These are phyloP conservation scores for Aphaenogaster floridana DNA, from an alignment of 1,140 invertebrate species.

Conservation along the genomic window DNA sequence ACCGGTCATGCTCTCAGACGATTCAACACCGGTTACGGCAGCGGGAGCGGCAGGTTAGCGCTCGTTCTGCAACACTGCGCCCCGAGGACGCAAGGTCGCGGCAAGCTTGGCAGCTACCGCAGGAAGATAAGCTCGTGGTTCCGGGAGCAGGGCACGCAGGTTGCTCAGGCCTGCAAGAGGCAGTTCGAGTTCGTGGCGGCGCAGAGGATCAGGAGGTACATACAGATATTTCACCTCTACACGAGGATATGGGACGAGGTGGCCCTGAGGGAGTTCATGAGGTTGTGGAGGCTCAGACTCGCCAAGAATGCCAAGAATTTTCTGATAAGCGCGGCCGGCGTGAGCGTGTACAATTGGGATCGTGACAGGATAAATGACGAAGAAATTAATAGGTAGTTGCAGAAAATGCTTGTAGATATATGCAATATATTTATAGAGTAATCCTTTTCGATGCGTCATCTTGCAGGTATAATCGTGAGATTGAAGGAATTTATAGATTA, in stretches of 20 bases:
- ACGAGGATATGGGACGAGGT: slow-evolving; percentile 89
- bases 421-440: neutral
- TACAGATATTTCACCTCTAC: slow-evolving; percentile 89
- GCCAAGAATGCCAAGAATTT: slow-evolving; percentile 83
- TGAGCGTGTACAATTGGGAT: slow-evolving; percentile 88
- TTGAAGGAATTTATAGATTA: slow-evolving; percentile 86
- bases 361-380: slow-evolving; percentile 86
- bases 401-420: neutral
- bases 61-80: slow-evolving; percentile 42
- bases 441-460: neutral
- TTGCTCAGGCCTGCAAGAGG: slow-evolving; percentile 86
- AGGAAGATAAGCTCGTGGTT: slow-evolving; percentile 76
- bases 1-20: slow-evolving; percentile 39
- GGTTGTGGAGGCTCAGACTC: slow-evolving; percentile 85
- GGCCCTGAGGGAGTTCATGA: slow-evolving; percentile 87
- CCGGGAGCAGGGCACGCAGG: slow-evolving; percentile 76
- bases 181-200: slow-evolving; percentile 90
- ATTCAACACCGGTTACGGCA: slow-evolving; percentile 33
- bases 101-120: slow-evolving; percentile 60
- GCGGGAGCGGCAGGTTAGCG: slow-evolving; percentile 42
- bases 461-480: slow-evolving; percentile 85
- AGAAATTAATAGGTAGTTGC: slow-evolving; percentile 85
- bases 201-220: slow-evolving; percentile 88
- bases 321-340: slow-evolving; percentile 84
- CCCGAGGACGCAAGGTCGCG: neutral